These are phyloP conservation scores for Vollenhovia emeryi DNA, from an alignment of 1,140 invertebrate species.

Conservation along the genomic window DNA sequence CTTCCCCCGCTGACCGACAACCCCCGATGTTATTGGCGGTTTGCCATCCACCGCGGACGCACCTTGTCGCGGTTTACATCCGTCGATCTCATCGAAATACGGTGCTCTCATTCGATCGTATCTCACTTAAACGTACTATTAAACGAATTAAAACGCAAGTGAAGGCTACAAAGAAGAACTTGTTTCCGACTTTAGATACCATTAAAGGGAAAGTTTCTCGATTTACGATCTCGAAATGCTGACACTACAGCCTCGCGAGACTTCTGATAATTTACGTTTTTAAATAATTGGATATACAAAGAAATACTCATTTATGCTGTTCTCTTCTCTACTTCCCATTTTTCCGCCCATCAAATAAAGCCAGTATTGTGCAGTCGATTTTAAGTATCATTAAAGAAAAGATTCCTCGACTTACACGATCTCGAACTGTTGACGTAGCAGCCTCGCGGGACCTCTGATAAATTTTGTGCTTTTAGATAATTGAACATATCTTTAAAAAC, in stretches of 20 bases:
- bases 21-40: conserved; percentile 70
- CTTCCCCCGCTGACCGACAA: conserved; percentile 34
- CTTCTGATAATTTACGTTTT: background rate
- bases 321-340: background rate
- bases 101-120: conserved; percentile 24
- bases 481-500: background rate
- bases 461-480: background rate
- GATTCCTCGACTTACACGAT: background rate
- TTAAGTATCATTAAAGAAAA: background rate
- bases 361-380: background rate
- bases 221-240: background rate
- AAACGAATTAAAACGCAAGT: conserved; percentile 32
- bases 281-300: background rate
- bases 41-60: conserved; percentile 59
- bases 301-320: background rate
- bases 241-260: background rate
- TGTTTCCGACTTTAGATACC: background rate
- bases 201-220: background rate
- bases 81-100: conserved; percentile 39
- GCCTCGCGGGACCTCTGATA: background rate
- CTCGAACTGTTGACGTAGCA: background rate
- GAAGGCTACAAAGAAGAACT: background rate
- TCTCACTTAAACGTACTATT: background rate
- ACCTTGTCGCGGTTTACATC: conserved; percentile 58
- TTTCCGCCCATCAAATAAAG: background rate